A percentile compares a stretch with the other conserved stretches of the same genome.
Evolutionary conservation across 2,113 vertebrate species (phyloP).

Genomic region (Calypte anna): DNA sequence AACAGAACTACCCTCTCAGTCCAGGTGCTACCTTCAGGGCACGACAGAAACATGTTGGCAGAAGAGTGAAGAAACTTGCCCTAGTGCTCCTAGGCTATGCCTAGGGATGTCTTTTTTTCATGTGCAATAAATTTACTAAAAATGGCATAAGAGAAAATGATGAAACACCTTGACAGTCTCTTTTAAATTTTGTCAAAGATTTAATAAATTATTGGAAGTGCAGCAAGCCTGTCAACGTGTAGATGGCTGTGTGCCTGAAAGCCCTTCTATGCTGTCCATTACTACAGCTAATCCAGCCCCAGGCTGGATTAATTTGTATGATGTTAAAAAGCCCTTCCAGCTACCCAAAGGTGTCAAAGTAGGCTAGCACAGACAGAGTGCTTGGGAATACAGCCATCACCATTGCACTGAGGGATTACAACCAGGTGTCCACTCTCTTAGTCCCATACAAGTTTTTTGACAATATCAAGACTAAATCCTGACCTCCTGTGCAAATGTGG

Average conservation of each 20-base stretch:
- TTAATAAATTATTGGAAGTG: slow-evolving; percentile 57
- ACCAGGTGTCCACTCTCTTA: slow-evolving; percentile 9
- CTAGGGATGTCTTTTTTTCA: slow-evolving; percentile 67
- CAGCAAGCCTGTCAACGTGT: slow-evolving; percentile 58
- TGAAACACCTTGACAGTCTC: slow-evolving; percentile 59
- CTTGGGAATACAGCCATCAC: not conserved
- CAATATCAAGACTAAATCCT: not conserved
- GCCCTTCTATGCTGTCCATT: slow-evolving; percentile 63
- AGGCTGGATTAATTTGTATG: slow-evolving; percentile 70
- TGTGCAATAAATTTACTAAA: slow-evolving; percentile 68
- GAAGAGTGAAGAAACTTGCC: slow-evolving; percentile 29
- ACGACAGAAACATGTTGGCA: slow-evolving; percentile 58
- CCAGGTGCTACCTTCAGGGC: slow-evolving; percentile 73
- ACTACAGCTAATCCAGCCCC: slow-evolving; percentile 53
- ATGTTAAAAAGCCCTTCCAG: slow-evolving; percentile 62
- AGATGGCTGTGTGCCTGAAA: slow-evolving; percentile 59
- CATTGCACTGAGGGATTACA: not conserved
- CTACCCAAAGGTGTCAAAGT: slow-evolving; percentile 52
- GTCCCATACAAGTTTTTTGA: not conserved
- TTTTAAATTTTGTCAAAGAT: slow-evolving; percentile 67
- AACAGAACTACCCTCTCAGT: slow-evolving; percentile 39
- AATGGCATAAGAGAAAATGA: slow-evolving; percentile 59
- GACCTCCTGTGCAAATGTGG: not conserved
- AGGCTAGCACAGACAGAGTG: slow-evolving; percentile 11
- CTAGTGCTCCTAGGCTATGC: slow-evolving; percentile 59